Evolutionary conservation across 2,797 vertebrate species (phyloP).

Genomic region (Tenualosa ilisha): DNA sequence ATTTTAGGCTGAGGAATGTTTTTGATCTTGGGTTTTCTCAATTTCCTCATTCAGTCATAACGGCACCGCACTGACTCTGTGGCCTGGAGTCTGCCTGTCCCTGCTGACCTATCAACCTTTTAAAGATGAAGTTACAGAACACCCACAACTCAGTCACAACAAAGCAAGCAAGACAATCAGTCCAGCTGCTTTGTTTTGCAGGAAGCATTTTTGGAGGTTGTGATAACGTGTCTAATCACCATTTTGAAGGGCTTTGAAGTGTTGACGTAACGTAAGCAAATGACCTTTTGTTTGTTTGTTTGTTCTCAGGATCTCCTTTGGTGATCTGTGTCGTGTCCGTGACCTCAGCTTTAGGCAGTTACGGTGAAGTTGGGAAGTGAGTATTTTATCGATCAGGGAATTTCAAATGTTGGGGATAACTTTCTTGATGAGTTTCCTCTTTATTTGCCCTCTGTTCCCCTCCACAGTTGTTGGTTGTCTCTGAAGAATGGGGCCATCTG

Average conservation of each 20-base stretch:
- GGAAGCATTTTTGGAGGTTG: background rate
- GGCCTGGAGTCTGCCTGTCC: background rate
- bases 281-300: conserved; percentile 9
- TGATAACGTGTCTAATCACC: background rate
- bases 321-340: conserved; percentile 87
- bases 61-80: background rate
- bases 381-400: conserved; percentile 53
- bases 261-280: background rate
- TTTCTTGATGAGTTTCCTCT: no score
- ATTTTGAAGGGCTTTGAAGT: background rate
- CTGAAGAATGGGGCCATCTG: conserved; percentile 88
- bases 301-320: conserved; percentile 81
- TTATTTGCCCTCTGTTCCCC: conserved; percentile 38
- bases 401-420: background rate
- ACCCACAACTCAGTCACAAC: background rate
- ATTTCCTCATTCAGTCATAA: background rate
- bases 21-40: background rate
- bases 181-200: background rate
- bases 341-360: conserved; percentile 81
- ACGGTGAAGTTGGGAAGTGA: conserved; percentile 87
- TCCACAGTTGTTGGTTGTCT: conserved; percentile 92
- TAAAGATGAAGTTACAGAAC: background rate
- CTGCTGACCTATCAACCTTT: background rate
- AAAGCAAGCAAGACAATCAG: background rate
- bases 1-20: conserved; percentile 43